Percentiles rank a stretch among this genome's conserved stretches.
Evolutionary conservation across 2,888 invertebrate genomes (phyloP).

Genomic region (Raillietiella orientalis): DNA sequence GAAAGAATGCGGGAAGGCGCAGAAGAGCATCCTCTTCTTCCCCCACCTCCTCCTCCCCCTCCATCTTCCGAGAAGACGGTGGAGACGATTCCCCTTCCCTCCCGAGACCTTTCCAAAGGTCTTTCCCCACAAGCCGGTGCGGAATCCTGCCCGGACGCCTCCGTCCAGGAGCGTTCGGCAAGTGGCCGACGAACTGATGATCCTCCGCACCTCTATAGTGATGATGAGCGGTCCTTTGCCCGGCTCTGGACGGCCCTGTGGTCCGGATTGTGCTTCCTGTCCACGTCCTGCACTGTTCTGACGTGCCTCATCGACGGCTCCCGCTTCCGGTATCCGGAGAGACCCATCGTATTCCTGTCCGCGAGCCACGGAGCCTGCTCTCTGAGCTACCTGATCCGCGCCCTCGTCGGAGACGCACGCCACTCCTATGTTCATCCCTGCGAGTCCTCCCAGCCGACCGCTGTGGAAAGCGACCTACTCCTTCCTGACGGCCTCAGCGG

Average conservation of each 20-base stretch:
- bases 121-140: too few species aligned
- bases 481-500: slow-evolving; percentile 19
- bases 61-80: slow-evolving; percentile 4
- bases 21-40: slow-evolving; percentile 3
- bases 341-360: slow-evolving; percentile 14
- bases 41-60: slow-evolving; percentile 4
- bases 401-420: slow-evolving; percentile 11
- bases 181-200: too few species aligned
- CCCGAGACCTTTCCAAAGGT: too few species aligned
- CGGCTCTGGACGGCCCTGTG: slow-evolving; percentile 41
- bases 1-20: too few species aligned
- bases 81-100: slow-evolving; percentile 5
- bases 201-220: too few species aligned
- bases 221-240: too few species aligned
- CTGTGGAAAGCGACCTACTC: slow-evolving; percentile 14
- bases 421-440: slow-evolving; percentile 24
- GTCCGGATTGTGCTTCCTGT: slow-evolving; percentile 32
- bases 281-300: slow-evolving; percentile 13
- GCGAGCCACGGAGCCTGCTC: slow-evolving; percentile 14
- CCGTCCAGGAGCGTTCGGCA: too few species aligned
- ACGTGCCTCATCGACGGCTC: slow-evolving; percentile 14
- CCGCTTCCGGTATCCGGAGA: slow-evolving; percentile 15
- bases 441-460: slow-evolving; percentile 12
- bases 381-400: slow-evolving; percentile 14
- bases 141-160: too few species aligned